Percentiles rank a stretch among this genome's conserved stretches.
phyloP scores from a whole-genome alignment of 2,113 vertebrate species.

The Nycticorax nycticorax region DNA sequence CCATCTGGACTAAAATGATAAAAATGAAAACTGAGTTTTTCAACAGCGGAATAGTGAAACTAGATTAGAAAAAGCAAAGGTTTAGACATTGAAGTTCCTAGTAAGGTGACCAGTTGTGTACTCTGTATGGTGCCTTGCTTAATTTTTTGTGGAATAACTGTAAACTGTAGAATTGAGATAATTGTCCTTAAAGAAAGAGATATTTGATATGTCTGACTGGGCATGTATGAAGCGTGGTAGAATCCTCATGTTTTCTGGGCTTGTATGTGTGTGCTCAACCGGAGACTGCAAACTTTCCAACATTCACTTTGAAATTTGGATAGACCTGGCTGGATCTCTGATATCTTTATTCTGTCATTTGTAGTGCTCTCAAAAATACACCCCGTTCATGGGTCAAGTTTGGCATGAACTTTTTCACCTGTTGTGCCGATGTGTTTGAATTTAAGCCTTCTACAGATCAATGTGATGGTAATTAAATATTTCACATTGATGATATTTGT shows the following conservation, averaged over 20 bases:
- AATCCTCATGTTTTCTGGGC: neutral
- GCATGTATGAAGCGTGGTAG: neutral
- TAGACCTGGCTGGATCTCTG: neutral
- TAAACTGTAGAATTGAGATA: neutral
- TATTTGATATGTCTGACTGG: neutral
- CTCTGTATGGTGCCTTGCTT: neutral
- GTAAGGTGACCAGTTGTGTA: neutral
- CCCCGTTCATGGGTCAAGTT: neutral
- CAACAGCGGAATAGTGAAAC: neutral
- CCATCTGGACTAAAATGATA: slow-evolving; percentile 67
- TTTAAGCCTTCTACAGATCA: neutral
- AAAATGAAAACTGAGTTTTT: slow-evolving; percentile 46
- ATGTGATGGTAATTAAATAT: neutral
- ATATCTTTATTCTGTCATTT: neutral
- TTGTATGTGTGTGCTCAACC: neutral
- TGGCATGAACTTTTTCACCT: neutral
- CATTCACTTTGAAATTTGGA: neutral
- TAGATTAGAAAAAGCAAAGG: neutral
- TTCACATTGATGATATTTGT: neutral
- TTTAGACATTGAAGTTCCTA: neutral
- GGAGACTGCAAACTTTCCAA: neutral
- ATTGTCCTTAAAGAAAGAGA: neutral
- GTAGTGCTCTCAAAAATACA: neutral
- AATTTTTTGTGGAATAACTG: neutral
- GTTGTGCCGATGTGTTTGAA: neutral